A percentile compares a stretch with the other conserved stretches of the same genome.
phyloP scores from a whole-genome alignment of 1,140 invertebrate genomes.

The Meteorus sp. region DNA sequence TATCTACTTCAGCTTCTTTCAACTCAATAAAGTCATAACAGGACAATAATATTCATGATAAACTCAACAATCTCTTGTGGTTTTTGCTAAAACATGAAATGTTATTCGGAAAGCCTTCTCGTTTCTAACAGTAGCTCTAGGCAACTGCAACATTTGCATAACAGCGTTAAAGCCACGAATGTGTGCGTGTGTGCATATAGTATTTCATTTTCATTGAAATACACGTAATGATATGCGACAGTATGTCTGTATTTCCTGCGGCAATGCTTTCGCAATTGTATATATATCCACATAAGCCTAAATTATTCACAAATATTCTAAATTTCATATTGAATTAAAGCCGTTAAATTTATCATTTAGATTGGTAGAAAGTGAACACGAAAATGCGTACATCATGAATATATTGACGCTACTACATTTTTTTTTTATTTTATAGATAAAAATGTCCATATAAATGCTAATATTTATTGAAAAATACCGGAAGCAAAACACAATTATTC shows the following conservation, averaged over 20 bases:
- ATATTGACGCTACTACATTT: too few species aligned
- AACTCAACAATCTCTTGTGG: too few species aligned
- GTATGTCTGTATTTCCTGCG: neutral
- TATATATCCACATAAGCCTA: too few species aligned
- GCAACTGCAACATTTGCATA: neutral
- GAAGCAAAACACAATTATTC: constrained; percentile 19
- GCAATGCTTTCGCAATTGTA: neutral
- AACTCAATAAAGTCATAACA: too few species aligned
- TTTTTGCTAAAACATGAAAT: too few species aligned
- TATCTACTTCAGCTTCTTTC: too few species aligned
- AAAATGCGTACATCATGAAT: neutral
- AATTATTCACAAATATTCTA: neutral
- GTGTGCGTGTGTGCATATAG: too few species aligned
- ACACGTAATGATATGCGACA: constrained; percentile 4
- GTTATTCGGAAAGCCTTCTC: too few species aligned
- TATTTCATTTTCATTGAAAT: neutral
- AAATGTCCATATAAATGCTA: neutral
- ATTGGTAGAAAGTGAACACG: neutral
- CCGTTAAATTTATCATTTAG: too few species aligned
- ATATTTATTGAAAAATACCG: constrained; percentile 3
- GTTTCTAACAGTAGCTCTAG: neutral
- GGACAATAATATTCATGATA: too few species aligned
- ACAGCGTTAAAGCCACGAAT: constrained; percentile 2
- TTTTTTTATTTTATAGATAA: too few species aligned
- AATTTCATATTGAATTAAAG: neutral